phyloP scores from a whole-genome alignment of 2,797 vertebrate genomes.

The Cuculus canorus region DNA sequence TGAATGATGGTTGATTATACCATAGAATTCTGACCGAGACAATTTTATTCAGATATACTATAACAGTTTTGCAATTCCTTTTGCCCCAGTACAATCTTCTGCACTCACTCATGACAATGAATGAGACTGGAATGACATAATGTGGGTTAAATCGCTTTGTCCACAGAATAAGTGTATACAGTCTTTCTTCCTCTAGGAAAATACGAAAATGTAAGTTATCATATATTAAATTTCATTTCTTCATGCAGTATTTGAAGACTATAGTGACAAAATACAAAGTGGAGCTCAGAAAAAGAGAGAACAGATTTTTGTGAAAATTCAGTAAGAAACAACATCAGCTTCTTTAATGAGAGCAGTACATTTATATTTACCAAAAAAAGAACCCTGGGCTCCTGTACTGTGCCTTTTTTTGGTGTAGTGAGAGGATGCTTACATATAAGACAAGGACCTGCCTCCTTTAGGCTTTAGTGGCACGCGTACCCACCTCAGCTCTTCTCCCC shows the following conservation, averaged over 20 bases:
- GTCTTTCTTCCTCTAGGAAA: not conserved
- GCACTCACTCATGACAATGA: not conserved
- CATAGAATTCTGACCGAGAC: not conserved
- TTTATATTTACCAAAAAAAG: not conserved
- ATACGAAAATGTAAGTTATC: not conserved
- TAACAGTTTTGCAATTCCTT: not conserved
- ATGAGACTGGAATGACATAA: not conserved
- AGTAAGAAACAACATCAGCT: not conserved
- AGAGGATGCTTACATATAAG: not conserved
- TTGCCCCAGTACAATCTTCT: not conserved
- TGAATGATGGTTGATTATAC: not conserved
- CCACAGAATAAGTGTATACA: not conserved
- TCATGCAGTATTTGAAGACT: slow-evolving; percentile 28
- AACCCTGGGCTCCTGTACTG: not conserved
- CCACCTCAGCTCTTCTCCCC: slow-evolving; percentile 66
- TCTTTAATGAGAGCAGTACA: not conserved
- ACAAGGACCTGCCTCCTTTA: slow-evolving; percentile 15
- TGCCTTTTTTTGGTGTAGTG: not conserved
- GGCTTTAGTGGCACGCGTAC: not conserved
- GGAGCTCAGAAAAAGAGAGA: not conserved
- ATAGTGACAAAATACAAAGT: not conserved
- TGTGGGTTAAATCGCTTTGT: rapidly evolving
- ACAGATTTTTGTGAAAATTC: not conserved
- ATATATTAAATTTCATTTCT: not conserved
- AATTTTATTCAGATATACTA: not conserved